Evolutionary conservation across 2,113 vertebrate genomes (phyloP).

Genomic region (Myanophis thanlyinensis): DNA sequence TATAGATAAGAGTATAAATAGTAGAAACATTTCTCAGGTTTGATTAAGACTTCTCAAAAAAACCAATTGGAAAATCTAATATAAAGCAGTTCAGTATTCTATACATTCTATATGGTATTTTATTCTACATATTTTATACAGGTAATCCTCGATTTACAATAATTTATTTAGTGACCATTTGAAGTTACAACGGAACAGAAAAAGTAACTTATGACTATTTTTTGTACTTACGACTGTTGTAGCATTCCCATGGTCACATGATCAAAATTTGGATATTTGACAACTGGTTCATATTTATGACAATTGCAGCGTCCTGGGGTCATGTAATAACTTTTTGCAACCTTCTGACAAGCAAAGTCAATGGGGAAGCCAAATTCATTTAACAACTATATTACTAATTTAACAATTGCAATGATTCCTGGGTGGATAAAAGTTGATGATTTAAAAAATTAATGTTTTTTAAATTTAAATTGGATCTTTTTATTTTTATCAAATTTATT

Average conservation of each 20-base stretch:
- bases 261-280: not conserved
- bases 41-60: not conserved
- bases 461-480: too few relatives aligned
- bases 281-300: not conserved
- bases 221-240: not conserved
- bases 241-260: not conserved
- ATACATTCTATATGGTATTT: not conserved
- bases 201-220: not conserved
- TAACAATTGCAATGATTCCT: not conserved
- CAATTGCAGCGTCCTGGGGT: not conserved
- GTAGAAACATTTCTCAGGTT: not conserved
- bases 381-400: not conserved
- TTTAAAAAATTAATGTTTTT: too few relatives aligned
- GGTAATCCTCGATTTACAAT: not conserved
- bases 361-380: not conserved
- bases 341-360: not conserved
- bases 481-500: too few relatives aligned
- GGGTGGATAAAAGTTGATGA: too few relatives aligned
- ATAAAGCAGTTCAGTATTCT: not conserved
- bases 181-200: not conserved
- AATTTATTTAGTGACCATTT: not conserved
- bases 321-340: not conserved
- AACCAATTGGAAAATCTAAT: not conserved
- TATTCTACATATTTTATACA: not conserved
- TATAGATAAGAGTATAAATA: not conserved